Evolutionary conservation across 1,140 invertebrate genomes (phyloP), one percentile per base, ranked within the genome.

Genomic region (Bacillus rossius): DNA sequence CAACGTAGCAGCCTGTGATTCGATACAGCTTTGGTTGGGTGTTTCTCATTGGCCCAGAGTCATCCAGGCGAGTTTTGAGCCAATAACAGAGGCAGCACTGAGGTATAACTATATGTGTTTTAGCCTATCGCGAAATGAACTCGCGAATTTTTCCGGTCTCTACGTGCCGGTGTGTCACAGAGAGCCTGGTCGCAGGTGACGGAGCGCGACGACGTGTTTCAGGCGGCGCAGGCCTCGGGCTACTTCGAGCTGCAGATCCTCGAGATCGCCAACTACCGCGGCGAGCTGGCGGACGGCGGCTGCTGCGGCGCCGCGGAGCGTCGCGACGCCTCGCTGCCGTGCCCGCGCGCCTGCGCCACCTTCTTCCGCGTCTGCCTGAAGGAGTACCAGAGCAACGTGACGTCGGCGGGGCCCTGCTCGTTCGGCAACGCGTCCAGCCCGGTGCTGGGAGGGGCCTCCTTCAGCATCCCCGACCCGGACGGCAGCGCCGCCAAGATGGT

Each of bases 191-290:
- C n/a, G n/a, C n/a, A n/a, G n/a, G n/a, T n/a, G n/a, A n/a, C n/a
- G n/a, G n/a, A n/a, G n/a, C n/a, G n/a, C n/a, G n/a, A n/a, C n/a
- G n/a, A n/a, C n/a, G n/a, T n/a, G n/a, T n/a, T 72, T 40, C 78
- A 89, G 86, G 78, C 80, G 74, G 82, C 81, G 75, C 80, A 79
- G 75, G 84, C 81, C 70, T 89, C 88, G 75, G 92, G 92, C 66
- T 88, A 86, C 75, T 94, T 94, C 79, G 91, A 95, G 81, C 84
- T 94, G 70, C 89, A 94, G 79, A 88, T 94, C 71, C 83, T 93
- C 68, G 90, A 91, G 76, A 86, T 94, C 72, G 85, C 87, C 71
- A 96, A 94, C 79, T 85, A 86, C 67, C 83, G 88, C 60, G 88
- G 89, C 65, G 87, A 89, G 74, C 78, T 92, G 65, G 80, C 86